A percentile compares a stretch with the other conserved stretches of the same genome.
These are phyloP conservation scores for Phania funesta DNA, from an alignment of 2,888 invertebrate species.

Conservation along the genomic window DNA sequence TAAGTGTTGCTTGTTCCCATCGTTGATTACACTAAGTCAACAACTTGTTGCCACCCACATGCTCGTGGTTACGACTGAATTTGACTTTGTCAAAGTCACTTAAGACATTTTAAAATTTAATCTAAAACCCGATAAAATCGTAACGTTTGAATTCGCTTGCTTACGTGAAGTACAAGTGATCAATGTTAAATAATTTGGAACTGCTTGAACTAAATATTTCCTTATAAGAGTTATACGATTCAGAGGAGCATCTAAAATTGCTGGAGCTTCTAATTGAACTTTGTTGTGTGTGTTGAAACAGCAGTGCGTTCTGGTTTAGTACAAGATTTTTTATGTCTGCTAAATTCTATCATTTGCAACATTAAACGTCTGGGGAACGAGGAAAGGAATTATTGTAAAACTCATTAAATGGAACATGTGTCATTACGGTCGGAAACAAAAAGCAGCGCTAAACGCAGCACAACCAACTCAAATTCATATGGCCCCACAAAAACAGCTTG, in stretches of 20 bases:
- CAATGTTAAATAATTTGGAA: too few relatives aligned
- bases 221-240: too few relatives aligned
- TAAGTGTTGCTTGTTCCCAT: too few relatives aligned
- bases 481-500: constrained; percentile 41
- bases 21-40: not conserved
- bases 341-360: constrained; percentile 46
- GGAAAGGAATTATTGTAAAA: constrained; percentile 33
- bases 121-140: too few relatives aligned
- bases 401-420: constrained; percentile 59
- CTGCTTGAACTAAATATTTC: too few relatives aligned
- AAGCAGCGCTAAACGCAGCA: not conserved
- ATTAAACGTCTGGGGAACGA: constrained; percentile 33
- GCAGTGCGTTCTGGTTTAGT: not conserved
- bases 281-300: too few relatives aligned
- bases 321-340: not conserved
- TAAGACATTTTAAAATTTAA: too few relatives aligned
- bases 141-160: too few relatives aligned
- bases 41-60: not conserved
- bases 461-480: constrained; percentile 21
- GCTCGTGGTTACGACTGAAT: not conserved
- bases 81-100: not conserved
- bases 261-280: too few relatives aligned
- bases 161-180: too few relatives aligned
- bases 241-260: too few relatives aligned
- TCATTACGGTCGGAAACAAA: constrained; percentile 39